Percentiles rank a stretch among this genome's conserved stretches.
Conservation (phyloP, 2,113 vertebrate genomes). For the Apistogramma diplotaenia region DNA sequence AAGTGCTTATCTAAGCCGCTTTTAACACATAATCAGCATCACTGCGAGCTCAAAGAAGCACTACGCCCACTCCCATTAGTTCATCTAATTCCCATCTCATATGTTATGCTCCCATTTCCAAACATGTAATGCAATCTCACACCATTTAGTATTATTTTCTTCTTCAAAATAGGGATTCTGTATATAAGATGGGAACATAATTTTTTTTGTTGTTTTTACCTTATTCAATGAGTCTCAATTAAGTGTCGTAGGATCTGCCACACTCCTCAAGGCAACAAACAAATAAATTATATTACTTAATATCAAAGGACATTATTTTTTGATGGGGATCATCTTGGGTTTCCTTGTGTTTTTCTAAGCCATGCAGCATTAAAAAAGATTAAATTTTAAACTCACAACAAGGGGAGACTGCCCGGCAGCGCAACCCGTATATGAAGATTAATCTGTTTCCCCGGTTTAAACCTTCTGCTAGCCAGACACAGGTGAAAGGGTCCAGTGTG, state of each 20-base stretch:
- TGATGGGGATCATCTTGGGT: not conserved
- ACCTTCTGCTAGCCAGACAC: constrained; percentile 32
- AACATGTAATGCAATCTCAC: not conserved
- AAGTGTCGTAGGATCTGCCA: not conserved
- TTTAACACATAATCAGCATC: constrained; percentile 50
- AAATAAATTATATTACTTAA: constrained; percentile 3
- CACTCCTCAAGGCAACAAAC: constrained; percentile 7
- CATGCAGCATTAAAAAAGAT: constrained; percentile 52
- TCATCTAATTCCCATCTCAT: constrained; percentile 27
- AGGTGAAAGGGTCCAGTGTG: constrained; percentile 34
- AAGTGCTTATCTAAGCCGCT: constrained; percentile 57
- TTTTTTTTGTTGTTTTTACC: not conserved
- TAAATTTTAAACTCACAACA: constrained; percentile 56
- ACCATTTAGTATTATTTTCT: not conserved
- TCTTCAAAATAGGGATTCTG: not conserved
- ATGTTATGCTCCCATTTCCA: constrained; percentile 18
- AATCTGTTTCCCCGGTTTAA: constrained; percentile 45
- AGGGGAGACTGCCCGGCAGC: constrained; percentile 15
- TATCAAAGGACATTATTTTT: constrained; percentile 1
- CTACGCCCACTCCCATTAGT: constrained; percentile 26
- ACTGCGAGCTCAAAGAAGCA: constrained; percentile 31
- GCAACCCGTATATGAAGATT: constrained; percentile 53
- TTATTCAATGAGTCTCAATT: constrained; percentile 2
- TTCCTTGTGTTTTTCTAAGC: constrained; percentile 16
- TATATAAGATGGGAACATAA: not conserved